Conservation (phyloP, 2,113 vertebrate species). For the Ascaphus truei region DNA sequence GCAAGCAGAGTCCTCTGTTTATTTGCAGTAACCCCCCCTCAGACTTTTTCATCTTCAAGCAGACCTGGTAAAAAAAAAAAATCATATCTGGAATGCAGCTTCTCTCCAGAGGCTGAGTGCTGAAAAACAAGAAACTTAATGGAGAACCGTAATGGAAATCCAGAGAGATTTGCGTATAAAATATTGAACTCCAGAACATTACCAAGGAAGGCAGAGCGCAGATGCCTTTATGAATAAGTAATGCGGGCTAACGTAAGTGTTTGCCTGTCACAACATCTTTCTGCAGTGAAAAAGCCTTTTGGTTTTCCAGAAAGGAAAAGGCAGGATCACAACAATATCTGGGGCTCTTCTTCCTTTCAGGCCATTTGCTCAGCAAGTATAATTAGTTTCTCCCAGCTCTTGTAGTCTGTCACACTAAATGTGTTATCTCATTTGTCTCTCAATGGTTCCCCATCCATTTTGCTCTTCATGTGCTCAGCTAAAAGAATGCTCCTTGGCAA, state of each 20-base stretch:
- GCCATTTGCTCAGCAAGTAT: slow-evolving; percentile 42
- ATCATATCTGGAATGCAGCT: neutral
- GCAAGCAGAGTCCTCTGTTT: no score
- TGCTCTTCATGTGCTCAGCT: neutral
- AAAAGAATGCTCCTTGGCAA: neutral
- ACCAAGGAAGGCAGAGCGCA: slow-evolving; percentile 6
- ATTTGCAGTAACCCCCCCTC: no score
- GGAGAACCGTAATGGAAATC: slow-evolving; percentile 17
- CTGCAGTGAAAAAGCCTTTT: neutral
- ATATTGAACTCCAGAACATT: slow-evolving; percentile 49
- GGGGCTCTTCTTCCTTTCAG: neutral
- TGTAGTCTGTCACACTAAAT: slow-evolving; percentile 42
- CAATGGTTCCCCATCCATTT: neutral
- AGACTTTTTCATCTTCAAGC: no score
- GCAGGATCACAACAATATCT: neutral
- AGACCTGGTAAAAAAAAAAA: neutral
- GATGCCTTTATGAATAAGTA: slow-evolving; percentile 26
- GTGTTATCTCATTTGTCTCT: slow-evolving; percentile 47
- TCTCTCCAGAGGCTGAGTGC: neutral
- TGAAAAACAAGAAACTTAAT: slow-evolving; percentile 12
- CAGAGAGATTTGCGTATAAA: slow-evolving; percentile 49
- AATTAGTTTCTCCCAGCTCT: slow-evolving; percentile 41
- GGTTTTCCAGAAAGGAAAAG: neutral
- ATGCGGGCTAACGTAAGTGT: neutral
- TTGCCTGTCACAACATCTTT: slow-evolving; percentile 4